These are phyloP conservation scores for Meloidogyne chitwoodi DNA, from an alignment of 1,140 invertebrate species.

Conservation along the genomic window DNA sequence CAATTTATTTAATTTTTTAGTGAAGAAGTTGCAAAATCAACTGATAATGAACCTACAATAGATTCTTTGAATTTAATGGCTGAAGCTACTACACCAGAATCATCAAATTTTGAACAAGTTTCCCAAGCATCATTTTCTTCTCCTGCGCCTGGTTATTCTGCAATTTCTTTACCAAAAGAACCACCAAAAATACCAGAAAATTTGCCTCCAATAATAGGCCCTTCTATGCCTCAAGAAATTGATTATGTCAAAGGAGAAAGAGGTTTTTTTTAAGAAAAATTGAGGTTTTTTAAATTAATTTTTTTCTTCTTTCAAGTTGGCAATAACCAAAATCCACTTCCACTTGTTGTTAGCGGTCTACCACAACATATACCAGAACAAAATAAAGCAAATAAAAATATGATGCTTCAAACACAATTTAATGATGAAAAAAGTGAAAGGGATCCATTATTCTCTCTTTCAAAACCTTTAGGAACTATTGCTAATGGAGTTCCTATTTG, in stretches of 20 bases:
- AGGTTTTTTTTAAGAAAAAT: background rate
- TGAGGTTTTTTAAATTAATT: background rate
- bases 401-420: background rate
- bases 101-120: constrained; percentile 4
- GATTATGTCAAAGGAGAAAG: constrained; percentile 10
- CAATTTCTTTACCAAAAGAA: constrained; percentile 26
- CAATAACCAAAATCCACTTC: background rate
- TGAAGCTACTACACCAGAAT: background rate
- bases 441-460: background rate
- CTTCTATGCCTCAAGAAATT: constrained; percentile 28
- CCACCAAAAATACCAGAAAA: constrained; percentile 12
- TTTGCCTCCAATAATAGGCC: constrained; percentile 28
- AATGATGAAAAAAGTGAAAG: background rate
- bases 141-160: constrained; percentile 3
- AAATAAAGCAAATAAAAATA: background rate
- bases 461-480: background rate
- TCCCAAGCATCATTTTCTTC: background rate
- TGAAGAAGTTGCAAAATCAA: background rate
- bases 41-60: background rate
- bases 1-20: background rate
- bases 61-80: background rate
- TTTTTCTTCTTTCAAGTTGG: background rate
- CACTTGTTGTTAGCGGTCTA: background rate
- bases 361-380: constrained; percentile 2
- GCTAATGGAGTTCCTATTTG: constrained; percentile 17